Evolutionary conservation across 1,140 invertebrate species (phyloP), one percentile per base, ranked within the genome.

Genomic region (Drosophila dunni): DNA sequence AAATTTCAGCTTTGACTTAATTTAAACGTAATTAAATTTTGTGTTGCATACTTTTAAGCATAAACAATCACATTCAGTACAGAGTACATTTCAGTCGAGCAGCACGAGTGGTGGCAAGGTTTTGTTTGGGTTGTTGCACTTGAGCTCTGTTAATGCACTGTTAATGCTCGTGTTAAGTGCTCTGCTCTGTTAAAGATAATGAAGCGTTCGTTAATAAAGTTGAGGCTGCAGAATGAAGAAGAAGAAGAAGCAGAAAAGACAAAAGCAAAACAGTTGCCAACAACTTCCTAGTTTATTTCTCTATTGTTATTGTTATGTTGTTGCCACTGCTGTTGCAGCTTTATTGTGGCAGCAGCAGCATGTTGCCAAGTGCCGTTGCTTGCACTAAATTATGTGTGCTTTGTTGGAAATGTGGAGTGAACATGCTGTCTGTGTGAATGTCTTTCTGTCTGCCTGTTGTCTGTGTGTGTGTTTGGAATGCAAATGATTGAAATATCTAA

Each of bases 311-410:
- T 56, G 51, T 54, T 73, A 53, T 64, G 60, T 64, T 71, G 40
- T 36, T 48, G 57, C 48, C 10, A 46, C 20, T 51, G n/a, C 50
- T 44, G 34, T 46, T 68, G 38, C 24, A 57, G 60, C 42, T 29
- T 29, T 62, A 50, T 61, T 62, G 61, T 62, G 62, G 51, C 62
- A 64, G 57, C 53, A 68, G 51, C 62, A 64, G 57, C 53, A 68
- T 76, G 80, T 76, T 79, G 78, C 71, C 81, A 79, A 79, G 81
- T 83, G 81, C 82, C 81, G 82, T 81, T 85, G 78, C 60, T 61
- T 61, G 81, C 75, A 78, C 78, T 86, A 78, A 81, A 81, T 85
- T 68, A 68, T 78, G 75, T 78, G 75, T 78, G 74, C 76, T 67
- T 78, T 79, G 62, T 72, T 81, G 66, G 65, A 62, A 75, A 81